Conservation (phyloP, 2,797 vertebrate genomes). For the Eutrigla gurnardus region DNA sequence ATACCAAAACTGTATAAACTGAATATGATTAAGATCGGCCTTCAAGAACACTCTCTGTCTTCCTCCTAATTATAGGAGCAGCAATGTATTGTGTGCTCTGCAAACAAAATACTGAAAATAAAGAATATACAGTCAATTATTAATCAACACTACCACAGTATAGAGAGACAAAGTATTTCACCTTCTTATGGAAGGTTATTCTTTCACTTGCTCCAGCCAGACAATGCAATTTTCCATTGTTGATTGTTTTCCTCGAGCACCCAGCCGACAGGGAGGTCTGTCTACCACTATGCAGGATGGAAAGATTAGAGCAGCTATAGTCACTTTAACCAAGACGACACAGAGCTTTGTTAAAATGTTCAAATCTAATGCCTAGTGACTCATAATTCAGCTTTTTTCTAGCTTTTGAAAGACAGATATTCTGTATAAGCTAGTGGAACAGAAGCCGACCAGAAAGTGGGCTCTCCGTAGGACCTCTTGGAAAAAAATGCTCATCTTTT, state of each 20-base stretch:
- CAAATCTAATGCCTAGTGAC: neutral
- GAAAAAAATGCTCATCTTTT: neutral
- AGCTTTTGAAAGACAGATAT: neutral
- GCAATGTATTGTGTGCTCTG: neutral
- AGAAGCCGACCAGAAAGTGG: neutral
- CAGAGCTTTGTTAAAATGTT: neutral
- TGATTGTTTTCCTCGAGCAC: neutral
- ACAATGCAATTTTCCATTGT: neutral
- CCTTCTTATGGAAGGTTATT: neutral
- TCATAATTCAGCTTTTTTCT: neutral
- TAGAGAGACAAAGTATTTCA: neutral
- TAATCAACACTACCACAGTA: neutral
- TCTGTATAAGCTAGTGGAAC: neutral
- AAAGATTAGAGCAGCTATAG: neutral
- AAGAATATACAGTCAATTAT: slow-evolving; percentile 14
- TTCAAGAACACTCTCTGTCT: slow-evolving; percentile 2
- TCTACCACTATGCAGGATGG: neutral
- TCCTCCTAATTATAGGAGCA: neutral
- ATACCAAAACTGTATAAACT: neutral
- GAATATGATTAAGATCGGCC: slow-evolving; percentile 14
- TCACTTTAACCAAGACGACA: neutral
- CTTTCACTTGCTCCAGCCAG: neutral
- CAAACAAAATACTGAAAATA: slow-evolving; percentile 17
- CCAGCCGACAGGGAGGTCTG: neutral
- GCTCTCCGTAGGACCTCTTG: neutral